Percentiles rank a stretch among this genome's conserved stretches.
Conservation (phyloP, 2,797 vertebrate species). For the Steatocranus sp. region DNA sequence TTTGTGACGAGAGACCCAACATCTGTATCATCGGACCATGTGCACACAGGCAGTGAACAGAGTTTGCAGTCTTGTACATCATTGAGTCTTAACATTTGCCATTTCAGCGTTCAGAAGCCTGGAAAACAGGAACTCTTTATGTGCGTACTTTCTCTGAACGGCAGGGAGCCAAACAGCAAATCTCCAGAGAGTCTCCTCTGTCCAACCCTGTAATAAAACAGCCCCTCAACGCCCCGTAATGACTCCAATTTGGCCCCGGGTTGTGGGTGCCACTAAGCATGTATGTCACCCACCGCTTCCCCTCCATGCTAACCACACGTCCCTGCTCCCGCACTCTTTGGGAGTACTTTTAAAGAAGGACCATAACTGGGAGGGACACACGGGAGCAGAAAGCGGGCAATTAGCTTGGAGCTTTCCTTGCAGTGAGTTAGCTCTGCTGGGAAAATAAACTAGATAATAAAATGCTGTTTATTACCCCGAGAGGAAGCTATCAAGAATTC, state of each 20-base stretch:
- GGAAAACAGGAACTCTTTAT: constrained; percentile 39
- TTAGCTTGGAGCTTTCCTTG: background rate
- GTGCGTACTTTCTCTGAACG: background rate
- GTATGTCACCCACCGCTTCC: constrained; percentile 60
- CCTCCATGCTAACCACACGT: constrained; percentile 49
- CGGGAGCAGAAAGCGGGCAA: background rate
- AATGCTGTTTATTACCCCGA: constrained; percentile 11
- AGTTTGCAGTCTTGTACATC: constrained; percentile 26
- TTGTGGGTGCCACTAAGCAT: constrained; percentile 59
- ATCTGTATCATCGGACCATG: constrained; percentile 9
- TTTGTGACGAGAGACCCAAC: constrained; percentile 7
- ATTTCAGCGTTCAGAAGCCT: constrained; percentile 7
- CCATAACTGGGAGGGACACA: background rate
- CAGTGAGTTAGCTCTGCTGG: background rate
- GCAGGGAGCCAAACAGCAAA: constrained; percentile 45
- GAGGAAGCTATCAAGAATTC: constrained; percentile 24
- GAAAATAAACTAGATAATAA: constrained; percentile 14
- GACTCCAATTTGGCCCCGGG: constrained; percentile 60
- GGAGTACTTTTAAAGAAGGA: constrained; percentile 4
- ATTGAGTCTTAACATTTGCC: constrained; percentile 44
- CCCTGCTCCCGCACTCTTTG: constrained; percentile 18
- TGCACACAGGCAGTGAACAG: constrained; percentile 13
- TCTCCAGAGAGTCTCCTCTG: constrained; percentile 43
- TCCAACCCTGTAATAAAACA: constrained; percentile 67
- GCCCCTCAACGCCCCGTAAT: constrained; percentile 66